Evolutionary conservation across 2,797 vertebrate species (phyloP), one percentile per base, ranked within the genome.

Genomic region (Cirrhinus molitorella): DNA sequence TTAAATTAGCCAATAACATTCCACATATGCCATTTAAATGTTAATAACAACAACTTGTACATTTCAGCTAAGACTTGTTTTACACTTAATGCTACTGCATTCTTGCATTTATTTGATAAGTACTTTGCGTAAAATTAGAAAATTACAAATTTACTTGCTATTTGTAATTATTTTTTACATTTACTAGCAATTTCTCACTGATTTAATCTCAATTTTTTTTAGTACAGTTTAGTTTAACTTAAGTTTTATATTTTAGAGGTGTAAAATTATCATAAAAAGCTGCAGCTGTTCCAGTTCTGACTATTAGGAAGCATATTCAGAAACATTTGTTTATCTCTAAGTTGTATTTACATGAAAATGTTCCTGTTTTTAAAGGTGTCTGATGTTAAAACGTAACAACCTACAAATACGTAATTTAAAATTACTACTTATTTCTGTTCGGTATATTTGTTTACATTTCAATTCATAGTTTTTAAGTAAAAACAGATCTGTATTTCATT

Each of bases 1-100:
- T 13, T 82, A 65, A 82, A 67, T 76, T 43, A 83, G 31, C 63
- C 47, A 67, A 55, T 57, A 75, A 68, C 47, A 82, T 75, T 65
- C 61, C 47, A 57, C 49, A 65, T 34, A 31, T 55, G 19, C 31
- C 31, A 13, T 63, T 74, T 74, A 66, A 12, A 28, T 51, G 25
- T 53, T 6, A 37, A 34, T 21, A 49, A 66, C 28, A 66, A 34
- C 45, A 16, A 0, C 23, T 19, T 51, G 43, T 73, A 65, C 65
- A 51, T 61, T 51, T 14, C 13, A 10, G 4, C 21, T 16, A 53
- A 43, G n/a, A n/a, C n/a, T n/a, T n/a, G n/a, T n/a, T n/a, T n/a
- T n/a, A n/a, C n/a, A 43, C 10, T 25, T 45, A 45, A 78, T 34
- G 25, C 19, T 17, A 23, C 13, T 23, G 43, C 43, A 53, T 25